Evolutionary conservation across 2,113 vertebrate genomes (phyloP), one percentile per base, ranked within the genome.

Genomic region (Saccopteryx leptura): DNA sequence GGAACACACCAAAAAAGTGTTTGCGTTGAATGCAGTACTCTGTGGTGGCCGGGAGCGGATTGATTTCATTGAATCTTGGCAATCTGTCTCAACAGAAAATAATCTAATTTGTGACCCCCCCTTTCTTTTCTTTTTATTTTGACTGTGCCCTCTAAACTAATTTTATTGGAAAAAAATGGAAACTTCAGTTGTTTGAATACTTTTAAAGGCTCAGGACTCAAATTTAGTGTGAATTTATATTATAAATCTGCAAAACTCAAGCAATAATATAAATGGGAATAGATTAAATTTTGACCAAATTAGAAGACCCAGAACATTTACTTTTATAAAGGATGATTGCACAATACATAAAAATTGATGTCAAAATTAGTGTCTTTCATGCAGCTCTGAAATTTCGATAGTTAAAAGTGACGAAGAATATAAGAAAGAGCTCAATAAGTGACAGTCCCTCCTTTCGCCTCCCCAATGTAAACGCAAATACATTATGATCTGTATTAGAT

Each of bases 31-130:
- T 26, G 72, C 84, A 92, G 74, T 83, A 46, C 58, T 87, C 90
- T 46, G 50, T 85, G 83, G 94, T 92, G 92, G 4, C 93, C 54
- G 78, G 31, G 91, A 95, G 48, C 97, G 95, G 89, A 96, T 85
- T 69, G 87, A 94, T 71, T 96, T 93, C 94, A 90, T 46, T 79
- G 87, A 17, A 93, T 95, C 79, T 86, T 89, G 96, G 92, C 56
- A 28, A 60, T 46, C 82, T 65, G 66, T n/a, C 61, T 87, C 81
- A 94, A 95, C 75, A 92, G 69, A 14, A 87, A 86, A 75, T 69
- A 58, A 71, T 15, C 28, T 21, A 46, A 69, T 68, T 95, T 94
- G 76, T 39, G 39, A 39, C 39, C 39, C 60, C 61, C 31, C 54
- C 28, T 79, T 26, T 39, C 39, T 39, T 39, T 39, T 39, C 39